Conservation (phyloP, 2,888 invertebrate genomes). For the Tachina grossa region DNA sequence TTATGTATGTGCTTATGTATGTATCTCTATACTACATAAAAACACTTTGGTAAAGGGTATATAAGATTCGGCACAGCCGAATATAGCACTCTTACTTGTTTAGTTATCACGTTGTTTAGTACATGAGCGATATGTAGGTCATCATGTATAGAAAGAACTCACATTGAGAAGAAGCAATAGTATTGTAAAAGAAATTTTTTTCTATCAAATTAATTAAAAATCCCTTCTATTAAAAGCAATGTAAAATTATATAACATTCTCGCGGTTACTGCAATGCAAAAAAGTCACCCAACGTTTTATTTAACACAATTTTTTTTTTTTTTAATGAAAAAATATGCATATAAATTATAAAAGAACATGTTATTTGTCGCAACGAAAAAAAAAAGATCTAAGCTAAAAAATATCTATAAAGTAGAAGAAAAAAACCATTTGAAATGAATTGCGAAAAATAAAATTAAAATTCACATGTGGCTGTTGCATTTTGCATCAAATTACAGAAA, state of each 20-base stretch:
- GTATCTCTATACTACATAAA: too few relatives aligned
- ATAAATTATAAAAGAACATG: conserved; percentile 40
- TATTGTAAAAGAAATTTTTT: conserved; percentile 9
- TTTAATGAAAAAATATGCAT: background rate
- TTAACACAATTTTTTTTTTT: background rate
- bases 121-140: background rate
- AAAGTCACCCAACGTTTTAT: background rate
- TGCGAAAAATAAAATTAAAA: conserved; percentile 55
- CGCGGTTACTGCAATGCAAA: background rate
- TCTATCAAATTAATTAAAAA: conserved; percentile 52
- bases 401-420: background rate
- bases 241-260: background rate
- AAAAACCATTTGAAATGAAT: conserved; percentile 45
- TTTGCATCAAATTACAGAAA: conserved; percentile 64
- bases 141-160: background rate
- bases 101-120: too few relatives aligned
- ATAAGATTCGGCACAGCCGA: too few relatives aligned
- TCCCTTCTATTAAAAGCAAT: conserved; percentile 6
- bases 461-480: conserved; percentile 64
- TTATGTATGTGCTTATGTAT: too few relatives aligned
- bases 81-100: too few relatives aligned
- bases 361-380: conserved; percentile 32
- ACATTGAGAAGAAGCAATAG: background rate
- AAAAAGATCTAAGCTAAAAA: conserved; percentile 17
- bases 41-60: too few relatives aligned